Conservation (phyloP, 2,797 vertebrate genomes). For the Aplochiton taeniatus region DNA sequence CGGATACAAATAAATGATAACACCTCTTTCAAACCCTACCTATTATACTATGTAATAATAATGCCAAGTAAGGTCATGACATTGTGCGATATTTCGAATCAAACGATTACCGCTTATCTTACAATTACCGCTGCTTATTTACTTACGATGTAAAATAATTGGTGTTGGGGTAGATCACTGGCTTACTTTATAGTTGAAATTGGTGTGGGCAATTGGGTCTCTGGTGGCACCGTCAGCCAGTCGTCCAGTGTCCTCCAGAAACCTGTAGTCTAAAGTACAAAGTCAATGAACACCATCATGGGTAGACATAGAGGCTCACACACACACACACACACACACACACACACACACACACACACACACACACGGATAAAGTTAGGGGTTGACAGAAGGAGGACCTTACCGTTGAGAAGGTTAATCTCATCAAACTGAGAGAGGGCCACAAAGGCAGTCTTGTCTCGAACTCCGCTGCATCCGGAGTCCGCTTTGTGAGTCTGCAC, state of each 20-base stretch:
- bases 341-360: not conserved
- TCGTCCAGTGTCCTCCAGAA: constrained; percentile 91
- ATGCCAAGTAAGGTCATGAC: too few relatives aligned
- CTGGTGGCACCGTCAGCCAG: constrained; percentile 83
- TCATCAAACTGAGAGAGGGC: constrained; percentile 85
- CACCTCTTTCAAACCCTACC: too few relatives aligned
- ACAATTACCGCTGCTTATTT: too few relatives aligned
- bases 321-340: not conserved
- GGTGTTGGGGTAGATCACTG: not conserved
- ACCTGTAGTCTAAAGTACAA: constrained; percentile 85
- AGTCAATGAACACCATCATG: constrained; percentile 23
- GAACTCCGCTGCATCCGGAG: constrained; percentile 82
- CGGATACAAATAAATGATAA: constrained; percentile 15
- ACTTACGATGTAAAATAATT: too few relatives aligned
- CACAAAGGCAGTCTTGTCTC: constrained; percentile 88
- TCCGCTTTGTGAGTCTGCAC: constrained; percentile 90
- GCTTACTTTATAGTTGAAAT: constrained; percentile 53
- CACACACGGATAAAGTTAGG: not conserved
- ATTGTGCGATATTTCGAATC: too few relatives aligned
- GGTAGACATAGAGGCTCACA: not conserved
- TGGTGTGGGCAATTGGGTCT: constrained; percentile 65
- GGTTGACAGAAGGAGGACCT: constrained; percentile 26
- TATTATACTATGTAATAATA: too few relatives aligned
- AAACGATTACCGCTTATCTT: too few relatives aligned
- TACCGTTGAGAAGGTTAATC: constrained; percentile 88